Percentiles rank a stretch among this genome's conserved stretches.
These are phyloP conservation scores for Larimichthys crocea DNA, from an alignment of 2,113 vertebrate genomes.

Conservation along the genomic window DNA sequence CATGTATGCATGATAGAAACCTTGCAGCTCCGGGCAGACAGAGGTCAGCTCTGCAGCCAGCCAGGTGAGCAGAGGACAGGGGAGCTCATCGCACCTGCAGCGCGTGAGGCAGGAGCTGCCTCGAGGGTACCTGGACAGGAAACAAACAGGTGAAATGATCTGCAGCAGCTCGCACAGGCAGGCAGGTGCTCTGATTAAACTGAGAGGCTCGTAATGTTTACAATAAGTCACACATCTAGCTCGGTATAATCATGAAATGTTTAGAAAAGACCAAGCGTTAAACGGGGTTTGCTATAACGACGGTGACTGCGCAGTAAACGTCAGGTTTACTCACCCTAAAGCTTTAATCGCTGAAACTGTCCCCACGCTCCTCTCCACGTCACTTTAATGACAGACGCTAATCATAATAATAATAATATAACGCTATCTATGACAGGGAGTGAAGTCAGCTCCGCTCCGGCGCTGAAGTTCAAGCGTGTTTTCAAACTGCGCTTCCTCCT, in stretches of 20 bases:
- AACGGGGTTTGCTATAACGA: not conserved
- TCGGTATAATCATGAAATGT: fast-evolving
- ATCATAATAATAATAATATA: not conserved
- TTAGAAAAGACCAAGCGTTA: not conserved
- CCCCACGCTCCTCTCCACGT: constrained; percentile 65
- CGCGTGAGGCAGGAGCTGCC: constrained; percentile 57
- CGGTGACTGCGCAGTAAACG: not conserved
- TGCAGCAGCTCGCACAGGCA: not conserved
- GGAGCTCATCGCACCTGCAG: constrained; percentile 83
- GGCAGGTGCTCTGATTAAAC: fast-evolving
- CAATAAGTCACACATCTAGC: not conserved
- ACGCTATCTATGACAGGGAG: fast-evolving
- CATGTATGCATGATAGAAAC: constrained; percentile 15
- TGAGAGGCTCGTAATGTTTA: fast-evolving
- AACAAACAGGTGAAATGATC: constrained; percentile 15
- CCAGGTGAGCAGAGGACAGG: constrained; percentile 83
- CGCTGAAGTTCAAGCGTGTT: not conserved
- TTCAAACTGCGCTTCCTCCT: constrained; percentile 3
- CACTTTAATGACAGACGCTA: not conserved
- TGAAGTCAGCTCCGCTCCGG: too few relatives aligned
- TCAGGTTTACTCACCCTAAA: constrained; percentile 70
- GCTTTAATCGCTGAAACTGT: constrained; percentile 68
- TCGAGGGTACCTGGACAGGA: constrained; percentile 71
- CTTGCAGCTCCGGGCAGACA: constrained; percentile 62
- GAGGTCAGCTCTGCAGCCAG: constrained; percentile 67